Conservation (phyloP, 92 coral and sea anemone species). For the Epizoanthus scotinus region DNA sequence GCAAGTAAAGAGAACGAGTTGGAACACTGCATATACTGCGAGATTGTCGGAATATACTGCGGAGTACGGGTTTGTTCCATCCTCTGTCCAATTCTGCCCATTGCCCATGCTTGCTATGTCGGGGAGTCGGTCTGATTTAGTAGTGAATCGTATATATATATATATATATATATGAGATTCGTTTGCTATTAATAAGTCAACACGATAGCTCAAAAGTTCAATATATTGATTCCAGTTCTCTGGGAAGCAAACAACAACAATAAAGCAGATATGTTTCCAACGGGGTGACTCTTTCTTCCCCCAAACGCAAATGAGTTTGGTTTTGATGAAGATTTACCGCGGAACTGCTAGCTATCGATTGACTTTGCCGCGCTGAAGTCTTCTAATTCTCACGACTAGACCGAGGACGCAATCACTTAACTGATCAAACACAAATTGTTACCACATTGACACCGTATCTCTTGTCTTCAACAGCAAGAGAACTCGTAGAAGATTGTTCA, state of each 20-base stretch:
- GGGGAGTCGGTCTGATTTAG: background rate
- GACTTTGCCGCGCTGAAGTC: background rate
- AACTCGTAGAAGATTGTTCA: too few species aligned
- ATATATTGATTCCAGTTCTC: too few species aligned
- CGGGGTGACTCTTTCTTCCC: too few species aligned
- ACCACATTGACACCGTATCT: background rate
- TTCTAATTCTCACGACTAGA: background rate
- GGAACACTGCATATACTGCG: conserved; percentile 76
- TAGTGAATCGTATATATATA: background rate
- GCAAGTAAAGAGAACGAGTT: conserved; percentile 76
- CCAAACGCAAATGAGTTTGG: too few species aligned
- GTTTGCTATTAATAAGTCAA: background rate
- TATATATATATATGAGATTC: background rate
- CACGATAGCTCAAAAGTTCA: too few species aligned
- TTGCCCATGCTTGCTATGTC: background rate
- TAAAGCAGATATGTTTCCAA: too few species aligned
- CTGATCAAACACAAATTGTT: background rate
- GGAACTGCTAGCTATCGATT: background rate
- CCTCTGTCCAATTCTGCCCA: background rate
- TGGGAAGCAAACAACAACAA: too few species aligned
- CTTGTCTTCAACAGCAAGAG: background rate
- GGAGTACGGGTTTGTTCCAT: conserved; percentile 25
- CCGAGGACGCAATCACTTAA: background rate
- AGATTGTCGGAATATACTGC: conserved; percentile 52
- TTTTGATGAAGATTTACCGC: background rate